Base-by-base conservation (phyloP, 1,140 invertebrate genomes). In the Oppia nitens region DNA sequence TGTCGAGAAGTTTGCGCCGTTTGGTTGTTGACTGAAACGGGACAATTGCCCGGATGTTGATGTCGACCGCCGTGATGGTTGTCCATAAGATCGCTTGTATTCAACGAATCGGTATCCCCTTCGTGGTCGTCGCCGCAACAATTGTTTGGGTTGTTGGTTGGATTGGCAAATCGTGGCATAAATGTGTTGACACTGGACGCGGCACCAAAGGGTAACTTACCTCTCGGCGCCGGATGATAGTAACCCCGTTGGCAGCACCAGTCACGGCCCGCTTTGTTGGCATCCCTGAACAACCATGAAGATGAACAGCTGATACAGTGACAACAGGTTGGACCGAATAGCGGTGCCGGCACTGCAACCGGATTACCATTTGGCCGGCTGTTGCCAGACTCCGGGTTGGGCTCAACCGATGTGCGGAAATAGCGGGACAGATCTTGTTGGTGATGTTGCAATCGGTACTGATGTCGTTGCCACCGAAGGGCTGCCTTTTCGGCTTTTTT, bases 171-270 rank as follows among this genome's bases (percentile, higher is more conserved):
- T 26, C 25, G 21, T 6, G 45, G 59, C 32, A 56, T 63, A 29
- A 62, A 60, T 32, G 61, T 59, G 6, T 62, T 61, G 6, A 62
- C 48, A 2, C 26, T 64, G 1, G 65, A 66, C 3, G 65, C 65
- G 21, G 64, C 65, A 23, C 65, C 65, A 29, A 66, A 66, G 9
- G 65, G 65, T 14, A 66, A 57, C 28, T 63, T 64, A 45, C 60
- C 60, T 28, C 62, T 48, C 21, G 50, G 59, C n/a, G 53, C 47
- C 47, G 62, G 62, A 48, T 63, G 62, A 55, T 45, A 61, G 47
- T 63, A 60, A 21, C 61, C 61, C 11, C 55, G 14, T 29, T 63
- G 58, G 52, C 61, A 62, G 14, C 56, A 57, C 40, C 47, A 57
- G 29, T 49, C 55, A n/a, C n/a, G n/a, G 6, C 32, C 32, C n/a